A percentile compares a stretch with the other conserved stretches of the same genome.
Evolutionary conservation across 2,888 invertebrate genomes (phyloP).

Genomic region (Polyommatus icarus): DNA sequence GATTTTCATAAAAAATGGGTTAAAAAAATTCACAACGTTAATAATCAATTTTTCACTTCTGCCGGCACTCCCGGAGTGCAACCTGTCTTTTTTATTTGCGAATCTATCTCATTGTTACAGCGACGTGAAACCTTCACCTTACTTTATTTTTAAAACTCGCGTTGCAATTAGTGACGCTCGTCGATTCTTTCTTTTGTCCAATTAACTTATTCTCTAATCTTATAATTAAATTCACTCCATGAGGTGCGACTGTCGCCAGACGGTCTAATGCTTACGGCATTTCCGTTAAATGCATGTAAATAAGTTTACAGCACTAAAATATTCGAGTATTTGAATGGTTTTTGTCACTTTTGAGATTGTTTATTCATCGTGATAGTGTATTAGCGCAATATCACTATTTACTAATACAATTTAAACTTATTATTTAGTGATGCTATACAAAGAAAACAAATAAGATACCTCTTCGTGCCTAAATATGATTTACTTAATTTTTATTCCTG

Average conservation of each 20-base stretch:
- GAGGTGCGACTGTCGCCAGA: constrained; percentile 10
- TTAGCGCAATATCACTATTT: not conserved
- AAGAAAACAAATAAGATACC: too few relatives aligned
- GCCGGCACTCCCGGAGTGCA: too few relatives aligned
- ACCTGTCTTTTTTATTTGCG: not conserved
- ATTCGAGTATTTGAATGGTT: not conserved
- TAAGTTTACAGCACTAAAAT: not conserved
- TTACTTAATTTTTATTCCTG: too few relatives aligned
- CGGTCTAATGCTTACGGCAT: not conserved
- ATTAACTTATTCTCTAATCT: constrained; percentile 37
- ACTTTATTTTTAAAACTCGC: constrained; percentile 37
- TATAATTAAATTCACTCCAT: constrained; percentile 20
- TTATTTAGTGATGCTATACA: too few relatives aligned
- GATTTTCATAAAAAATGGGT: too few relatives aligned
- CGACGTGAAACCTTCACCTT: constrained; percentile 20
- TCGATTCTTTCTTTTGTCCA: constrained; percentile 40
- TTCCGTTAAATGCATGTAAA: not conserved
- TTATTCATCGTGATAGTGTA: not conserved
- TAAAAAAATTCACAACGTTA: too few relatives aligned
- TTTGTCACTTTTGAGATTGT: not conserved
- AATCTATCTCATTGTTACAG: not conserved
- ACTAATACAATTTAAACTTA: too few relatives aligned
- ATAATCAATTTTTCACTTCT: too few relatives aligned
- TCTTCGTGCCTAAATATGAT: too few relatives aligned
- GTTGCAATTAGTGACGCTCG: constrained; percentile 41